Evolutionary conservation across 92 coral and sea anemone species (phyloP).

Genomic region (Palythoa grandis): DNA sequence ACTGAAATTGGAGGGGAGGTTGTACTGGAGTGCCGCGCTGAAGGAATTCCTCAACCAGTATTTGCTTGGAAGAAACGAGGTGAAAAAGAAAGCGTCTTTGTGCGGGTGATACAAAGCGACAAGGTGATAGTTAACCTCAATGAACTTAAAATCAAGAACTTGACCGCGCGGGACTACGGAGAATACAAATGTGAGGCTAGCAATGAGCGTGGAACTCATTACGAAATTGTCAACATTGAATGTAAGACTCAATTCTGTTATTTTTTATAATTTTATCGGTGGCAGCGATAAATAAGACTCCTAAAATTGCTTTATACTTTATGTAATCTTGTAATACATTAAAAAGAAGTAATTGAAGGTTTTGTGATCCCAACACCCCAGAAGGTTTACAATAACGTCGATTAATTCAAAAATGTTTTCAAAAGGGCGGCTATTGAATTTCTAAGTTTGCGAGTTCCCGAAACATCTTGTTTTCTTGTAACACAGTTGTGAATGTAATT

Average conservation of each 20-base stretch:
- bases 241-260: slow-evolving; percentile 2
- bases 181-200: slow-evolving; percentile 74
- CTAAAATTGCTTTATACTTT: background rate
- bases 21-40: background rate
- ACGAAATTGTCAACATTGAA: slow-evolving; percentile 8
- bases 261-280: background rate
- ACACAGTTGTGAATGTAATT: too few relatives aligned
- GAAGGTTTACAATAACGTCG: too few relatives aligned
- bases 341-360: too few relatives aligned
- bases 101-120: slow-evolving; percentile 2
- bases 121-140: background rate
- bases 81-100: background rate
- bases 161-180: slow-evolving; percentile 48
- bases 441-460: too few relatives aligned
- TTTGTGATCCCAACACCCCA: too few relatives aligned
- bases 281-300: background rate
- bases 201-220: slow-evolving; percentile 49
- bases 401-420: too few relatives aligned
- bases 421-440: too few relatives aligned
- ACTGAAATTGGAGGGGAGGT: slow-evolving; percentile 7
- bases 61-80: slow-evolving; percentile 27
- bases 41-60: slow-evolving; percentile 17
- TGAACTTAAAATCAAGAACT: slow-evolving; percentile 24
- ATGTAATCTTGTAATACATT: too few relatives aligned
- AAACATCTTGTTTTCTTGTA: too few relatives aligned